Base-by-base conservation (phyloP, 2,797 vertebrate genomes). In the Potorous gilbertii region DNA sequence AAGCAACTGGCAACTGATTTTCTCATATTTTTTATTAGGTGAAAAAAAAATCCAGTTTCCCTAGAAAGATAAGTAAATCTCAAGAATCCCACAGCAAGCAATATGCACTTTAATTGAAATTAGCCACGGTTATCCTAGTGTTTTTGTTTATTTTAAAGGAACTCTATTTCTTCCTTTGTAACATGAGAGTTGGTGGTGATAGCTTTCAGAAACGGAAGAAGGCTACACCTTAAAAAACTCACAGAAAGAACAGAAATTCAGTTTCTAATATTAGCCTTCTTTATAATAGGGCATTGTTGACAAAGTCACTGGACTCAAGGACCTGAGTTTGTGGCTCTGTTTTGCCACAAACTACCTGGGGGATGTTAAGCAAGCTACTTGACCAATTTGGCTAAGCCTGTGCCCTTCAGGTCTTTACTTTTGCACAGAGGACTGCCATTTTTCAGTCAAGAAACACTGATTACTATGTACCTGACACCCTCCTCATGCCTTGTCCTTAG, bases 131-230 rank as follows among this genome's bases (percentile, higher is more conserved):
- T 59, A 31, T 59, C 34, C 5, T 66, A 34, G 14, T 18, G 28
- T 14, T 66, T n/a, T 66, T 66, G 56, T 56, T 56, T 56, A 5
- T 56, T 56, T 56, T 27, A 27, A 56, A 56, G 8, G 56, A 57
- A 28, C 56, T 28, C 24, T 21, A 56, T 57, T 57, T 59, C 9
- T 31, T 59, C 11, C 57, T 62, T 34, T 62, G 59, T 34, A 34
- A 62, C 31, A 62, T 34, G 6, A 40, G 18, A 74, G 66, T 18
- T 40, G n/a, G 13, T 40, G 18, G n/a, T 21, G 16, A 40, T 40
- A 74, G 34, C 16, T 40, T 50, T 96, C 74, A 91, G 94, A 96
- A 90, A 96, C 89, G 93, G 97, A 93, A 96, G 93, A 74, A 94
- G 90, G 81, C 74, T 93, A 92, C 93, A 92, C 87, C 56, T 92